A percentile compares a stretch with the other conserved stretches of the same genome.
These are phyloP conservation scores for Epizoanthus illoricatus DNA, from an alignment of 92 coral and sea anemone species.

Conservation along the genomic window DNA sequence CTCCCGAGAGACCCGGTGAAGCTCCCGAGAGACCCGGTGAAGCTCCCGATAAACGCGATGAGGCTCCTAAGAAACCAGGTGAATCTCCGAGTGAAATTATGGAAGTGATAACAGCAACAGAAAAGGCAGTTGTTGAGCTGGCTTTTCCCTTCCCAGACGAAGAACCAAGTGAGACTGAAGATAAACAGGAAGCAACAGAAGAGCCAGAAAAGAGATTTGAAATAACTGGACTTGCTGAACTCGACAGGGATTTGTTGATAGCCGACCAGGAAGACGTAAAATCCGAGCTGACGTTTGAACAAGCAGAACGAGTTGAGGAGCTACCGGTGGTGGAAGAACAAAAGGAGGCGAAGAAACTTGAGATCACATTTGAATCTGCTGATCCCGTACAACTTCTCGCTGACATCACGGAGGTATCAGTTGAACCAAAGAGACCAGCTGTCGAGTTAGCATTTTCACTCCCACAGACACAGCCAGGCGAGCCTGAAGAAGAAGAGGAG, in stretches of 20 bases:
- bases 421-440: too few species aligned
- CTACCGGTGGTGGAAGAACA: slow-evolving; percentile 11
- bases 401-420: too few species aligned
- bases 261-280: not conserved
- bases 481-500: too few species aligned
- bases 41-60: not conserved
- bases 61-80: not conserved
- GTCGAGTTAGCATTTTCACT: too few species aligned
- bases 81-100: not conserved
- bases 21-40: not conserved
- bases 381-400: not conserved
- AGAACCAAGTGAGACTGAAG: not conserved
- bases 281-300: not conserved
- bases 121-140: slow-evolving; percentile 26
- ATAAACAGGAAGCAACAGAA: not conserved
- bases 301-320: slow-evolving; percentile 11
- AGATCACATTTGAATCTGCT: not conserved
- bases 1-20: too few species aligned
- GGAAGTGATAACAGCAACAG: slow-evolving; percentile 44
- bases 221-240: slow-evolving; percentile 8
- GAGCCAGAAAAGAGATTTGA: slow-evolving; percentile 8
- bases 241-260: not conserved
- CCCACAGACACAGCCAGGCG: too few species aligned
- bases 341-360: not conserved
- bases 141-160: slow-evolving; percentile 24